Evolutionary conservation across 2,888 invertebrate genomes (phyloP), one percentile per base, ranked within the genome.

Genomic region (Apamea crenata): DNA sequence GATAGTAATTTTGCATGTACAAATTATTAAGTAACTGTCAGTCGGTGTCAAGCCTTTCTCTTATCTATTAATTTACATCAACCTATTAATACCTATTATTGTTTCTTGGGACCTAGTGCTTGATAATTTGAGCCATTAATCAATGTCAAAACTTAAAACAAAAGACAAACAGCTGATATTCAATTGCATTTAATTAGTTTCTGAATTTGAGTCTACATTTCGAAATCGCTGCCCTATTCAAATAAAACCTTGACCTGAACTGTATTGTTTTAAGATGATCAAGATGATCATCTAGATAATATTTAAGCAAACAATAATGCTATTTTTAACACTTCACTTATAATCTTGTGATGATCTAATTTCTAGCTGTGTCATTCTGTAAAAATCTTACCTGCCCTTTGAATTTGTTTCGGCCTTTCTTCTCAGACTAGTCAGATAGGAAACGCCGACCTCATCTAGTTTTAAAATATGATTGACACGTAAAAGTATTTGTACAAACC

Each of bases 11-110:
- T 29, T 59, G 50, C 29, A 44, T 12, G n/a, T 32, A 40, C 40
- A 29, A 79, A 84, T 83, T 74, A 86, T 65, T 50, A 59, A 53
- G 68, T 81, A 79, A 36, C 85, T 81, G 88, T 79, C 81, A 78
- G 36, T 25, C 53, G 3, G 40, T 66, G 77, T 65, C 47, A 63
- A 79, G 47, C 79, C 50, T 50, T 50, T 50, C 50, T 18, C 50
- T 18, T 50, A 61, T 74, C 74, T 69, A 77, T 77, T 76, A 77
- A 65, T 88, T 47, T 40, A 50, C 16, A 72, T 68, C 21, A 67
- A 36, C 65, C 44, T 56, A 50, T 69, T 32, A 50, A 47, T 40
- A n/a, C 63, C 47, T 78, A 53, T 74, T 65, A 87, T 74, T 65
- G 53, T 50, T 40, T 66, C 59, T 81, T 79, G 29, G 53, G 21